Conservation (phyloP, 1,140 invertebrate genomes). For the Eubasilissa regina region DNA sequence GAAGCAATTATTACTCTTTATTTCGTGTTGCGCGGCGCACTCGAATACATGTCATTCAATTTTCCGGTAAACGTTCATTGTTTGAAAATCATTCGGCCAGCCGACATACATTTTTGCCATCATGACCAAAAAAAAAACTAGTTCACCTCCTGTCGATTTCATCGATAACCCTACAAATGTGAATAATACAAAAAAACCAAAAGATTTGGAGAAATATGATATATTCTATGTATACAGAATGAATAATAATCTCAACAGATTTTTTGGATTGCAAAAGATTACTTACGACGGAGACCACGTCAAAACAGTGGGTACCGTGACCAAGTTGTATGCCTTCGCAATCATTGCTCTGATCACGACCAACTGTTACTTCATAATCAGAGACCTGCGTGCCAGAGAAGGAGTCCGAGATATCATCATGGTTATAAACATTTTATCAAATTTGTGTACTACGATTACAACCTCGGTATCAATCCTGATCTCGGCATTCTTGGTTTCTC, state of each 20-base stretch:
- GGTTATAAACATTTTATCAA: constrained; percentile 32
- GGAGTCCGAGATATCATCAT: constrained; percentile 2
- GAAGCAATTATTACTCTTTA: no score
- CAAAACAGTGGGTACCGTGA: constrained; percentile 10
- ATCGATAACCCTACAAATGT: neutral
- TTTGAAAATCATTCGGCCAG: no score
- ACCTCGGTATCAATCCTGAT: constrained; percentile 29
- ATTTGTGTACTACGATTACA: constrained; percentile 23
- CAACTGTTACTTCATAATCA: neutral
- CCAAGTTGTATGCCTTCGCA: constrained; percentile 41
- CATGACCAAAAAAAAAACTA: neutral
- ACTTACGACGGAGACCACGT: constrained; percentile 12
- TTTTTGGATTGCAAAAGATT: constrained; percentile 49
- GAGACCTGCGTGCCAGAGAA: neutral
- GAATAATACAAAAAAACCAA: neutral
- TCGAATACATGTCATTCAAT: no score
- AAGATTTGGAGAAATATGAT: neutral
- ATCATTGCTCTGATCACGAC: neutral
- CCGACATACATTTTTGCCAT: neutral
- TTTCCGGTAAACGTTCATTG: no score
- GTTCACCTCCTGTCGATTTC: neutral
- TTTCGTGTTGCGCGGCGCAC: no score
- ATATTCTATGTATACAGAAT: constrained; percentile 41
- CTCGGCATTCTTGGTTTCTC: constrained; percentile 34
- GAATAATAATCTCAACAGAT: constrained; percentile 7